phyloP scores from a whole-genome alignment of 2,888 invertebrate genomes.

The Dasysyrphus albostriatus region DNA sequence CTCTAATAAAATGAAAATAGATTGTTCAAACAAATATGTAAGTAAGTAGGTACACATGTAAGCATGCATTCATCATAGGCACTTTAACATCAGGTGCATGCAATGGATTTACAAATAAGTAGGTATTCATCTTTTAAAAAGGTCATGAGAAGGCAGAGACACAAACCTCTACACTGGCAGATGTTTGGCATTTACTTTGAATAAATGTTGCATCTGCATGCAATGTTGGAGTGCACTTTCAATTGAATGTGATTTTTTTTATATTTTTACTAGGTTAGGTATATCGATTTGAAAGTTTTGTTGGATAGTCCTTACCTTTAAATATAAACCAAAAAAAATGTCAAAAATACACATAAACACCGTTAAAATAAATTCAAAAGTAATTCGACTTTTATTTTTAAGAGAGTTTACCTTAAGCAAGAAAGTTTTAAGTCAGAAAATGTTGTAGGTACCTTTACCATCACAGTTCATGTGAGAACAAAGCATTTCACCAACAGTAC shows the following conservation, averaged over 20 bases:
- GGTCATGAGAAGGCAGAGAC: conserved; percentile 65
- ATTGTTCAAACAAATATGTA: not conserved
- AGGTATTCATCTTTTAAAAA: conserved; percentile 33
- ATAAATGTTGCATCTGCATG: conserved; percentile 43
- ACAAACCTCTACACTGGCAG: conserved; percentile 25
- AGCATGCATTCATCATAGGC: not conserved
- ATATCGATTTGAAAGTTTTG: conserved; percentile 24
- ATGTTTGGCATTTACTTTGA: conserved; percentile 64
- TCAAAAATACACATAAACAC: too few species aligned
- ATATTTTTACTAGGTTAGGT: not conserved
- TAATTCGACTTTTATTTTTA: too few species aligned
- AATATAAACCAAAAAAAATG: not conserved
- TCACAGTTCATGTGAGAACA: too few species aligned
- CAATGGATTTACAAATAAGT: not conserved
- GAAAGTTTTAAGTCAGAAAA: too few species aligned
- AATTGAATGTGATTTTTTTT: not conserved
- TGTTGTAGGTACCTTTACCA: too few species aligned
- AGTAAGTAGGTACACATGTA: too few species aligned
- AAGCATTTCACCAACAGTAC: too few species aligned
- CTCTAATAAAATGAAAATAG: conserved; percentile 7
- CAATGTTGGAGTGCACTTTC: conserved; percentile 12
- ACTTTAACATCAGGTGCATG: conserved; percentile 35
- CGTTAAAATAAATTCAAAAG: not conserved
- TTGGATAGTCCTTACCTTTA: not conserved
- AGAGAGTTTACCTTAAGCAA: too few species aligned